phyloP scores from a whole-genome alignment of 2,888 invertebrate genomes.

The Oligia strigilis region DNA sequence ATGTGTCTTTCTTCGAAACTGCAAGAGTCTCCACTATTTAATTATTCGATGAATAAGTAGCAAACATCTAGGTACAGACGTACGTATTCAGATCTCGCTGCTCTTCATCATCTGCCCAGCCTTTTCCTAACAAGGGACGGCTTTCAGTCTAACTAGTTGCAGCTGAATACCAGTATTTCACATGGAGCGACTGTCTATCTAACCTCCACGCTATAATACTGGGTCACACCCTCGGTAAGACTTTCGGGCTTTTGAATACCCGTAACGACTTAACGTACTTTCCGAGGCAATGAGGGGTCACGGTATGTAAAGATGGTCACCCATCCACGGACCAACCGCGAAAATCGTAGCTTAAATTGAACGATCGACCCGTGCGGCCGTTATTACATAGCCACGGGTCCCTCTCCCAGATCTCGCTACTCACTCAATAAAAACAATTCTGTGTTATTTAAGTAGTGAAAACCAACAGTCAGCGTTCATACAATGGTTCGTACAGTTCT shows the following conservation, averaged over 20 bases:
- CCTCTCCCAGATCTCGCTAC: neutral
- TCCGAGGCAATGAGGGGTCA: too few species aligned
- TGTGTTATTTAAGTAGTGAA: neutral
- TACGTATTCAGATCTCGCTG: neutral
- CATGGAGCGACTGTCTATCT: neutral
- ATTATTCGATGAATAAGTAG: neutral
- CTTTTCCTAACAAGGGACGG: neutral
- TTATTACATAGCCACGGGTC: neutral
- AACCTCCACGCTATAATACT: too few species aligned
- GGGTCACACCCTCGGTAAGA: too few species aligned
- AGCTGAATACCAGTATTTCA: neutral
- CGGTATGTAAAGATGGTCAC: too few species aligned
- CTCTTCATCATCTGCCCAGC: too few species aligned
- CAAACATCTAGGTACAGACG: neutral
- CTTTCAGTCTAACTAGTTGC: too few species aligned
- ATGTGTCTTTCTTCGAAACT: neutral
- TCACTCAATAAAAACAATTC: conserved; percentile 11
- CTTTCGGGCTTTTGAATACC: too few species aligned
- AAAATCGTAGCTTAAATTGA: neutral
- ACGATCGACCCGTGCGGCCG: neutral
- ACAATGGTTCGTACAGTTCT: neutral
- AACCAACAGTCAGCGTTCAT: conserved; percentile 11
- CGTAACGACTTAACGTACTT: too few species aligned
- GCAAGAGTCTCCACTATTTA: neutral
- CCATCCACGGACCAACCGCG: neutral